Base-by-base conservation (phyloP, 2,113 vertebrate genomes). In the Leucopsar rothschildi region DNA sequence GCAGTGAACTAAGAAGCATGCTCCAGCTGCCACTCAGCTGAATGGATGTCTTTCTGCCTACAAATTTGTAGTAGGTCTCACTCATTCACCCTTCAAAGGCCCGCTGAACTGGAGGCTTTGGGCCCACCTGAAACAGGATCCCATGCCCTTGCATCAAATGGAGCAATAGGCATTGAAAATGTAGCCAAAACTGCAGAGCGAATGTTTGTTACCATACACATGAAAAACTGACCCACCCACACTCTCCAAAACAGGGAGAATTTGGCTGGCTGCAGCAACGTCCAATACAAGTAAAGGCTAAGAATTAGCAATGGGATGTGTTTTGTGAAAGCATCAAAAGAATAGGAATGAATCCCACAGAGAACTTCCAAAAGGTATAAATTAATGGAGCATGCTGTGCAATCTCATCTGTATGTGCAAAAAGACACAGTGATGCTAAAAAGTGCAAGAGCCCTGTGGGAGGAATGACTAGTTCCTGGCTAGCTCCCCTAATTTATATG, bases 381-480 rank as follows among this genome's bases (percentile, higher is more conserved):
- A 28, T 65, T 25, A 31, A 6, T 37, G 19, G 19, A 33, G 27
- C 6, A 9, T 3, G 6, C 10, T 37, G 13, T 1, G 0, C 23
- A 24, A n/a, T 22, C 9, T 68, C 28, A 27, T 22, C 33, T 39
- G 4, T 57, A 21, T 5, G 5, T 47, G 29, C 29, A 37, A 35
- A 56, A 47, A 70, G 14, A 29, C 15, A 7, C 0, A 6, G 35
- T 56, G 42, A 11, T 25, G 47, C 35, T 23, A 35, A 60, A 37
- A 73, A 17, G 14, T 52, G 27, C 33, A 45, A 49, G 35, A 55
- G 40, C 13, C 23, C 29, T 35, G 25, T 0, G 4, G 31, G 56
- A 33, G 2, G 28, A 68, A 27, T 19, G 12, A 22, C 24, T 61
- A 25, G 17, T 28, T 69, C 10, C n/a, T 69, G 35, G 9, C 24